These are phyloP conservation scores for Masticophis lateralis DNA, from an alignment of 2,797 vertebrate genomes.

Conservation along the genomic window DNA sequence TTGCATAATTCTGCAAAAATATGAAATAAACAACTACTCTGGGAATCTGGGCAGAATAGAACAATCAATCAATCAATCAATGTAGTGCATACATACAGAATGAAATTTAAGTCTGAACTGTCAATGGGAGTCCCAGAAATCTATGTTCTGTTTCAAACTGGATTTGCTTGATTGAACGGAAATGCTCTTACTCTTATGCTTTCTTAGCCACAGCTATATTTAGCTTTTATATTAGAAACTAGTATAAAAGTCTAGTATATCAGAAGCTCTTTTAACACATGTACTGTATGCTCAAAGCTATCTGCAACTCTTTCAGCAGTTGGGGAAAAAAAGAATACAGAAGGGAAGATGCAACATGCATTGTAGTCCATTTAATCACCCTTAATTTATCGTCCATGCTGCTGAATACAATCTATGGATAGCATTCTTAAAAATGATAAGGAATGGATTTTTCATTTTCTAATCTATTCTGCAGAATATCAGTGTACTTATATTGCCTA, in stretches of 20 bases:
- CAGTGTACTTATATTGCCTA: not conserved
- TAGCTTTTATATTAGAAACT: not conserved
- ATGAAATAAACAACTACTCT: constrained; percentile 5
- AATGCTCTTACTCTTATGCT: not conserved
- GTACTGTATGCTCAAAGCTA: not conserved
- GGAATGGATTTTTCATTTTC: not conserved
- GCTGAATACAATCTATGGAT: not conserved
- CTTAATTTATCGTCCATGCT: not conserved
- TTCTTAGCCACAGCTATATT: not conserved
- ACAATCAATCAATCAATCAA: not conserved
- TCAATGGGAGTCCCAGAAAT: not conserved
- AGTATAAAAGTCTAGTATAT: not conserved
- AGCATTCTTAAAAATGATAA: not conserved
- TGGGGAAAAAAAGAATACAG: not conserved
- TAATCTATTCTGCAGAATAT: not conserved
- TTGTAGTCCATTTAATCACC: not conserved
- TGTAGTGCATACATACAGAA: not conserved
- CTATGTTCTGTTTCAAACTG: not conserved
- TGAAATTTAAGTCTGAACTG: not conserved
- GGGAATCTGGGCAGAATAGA: not conserved
- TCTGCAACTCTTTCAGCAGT: not conserved
- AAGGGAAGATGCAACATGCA: not conserved
- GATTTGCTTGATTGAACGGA: not conserved
- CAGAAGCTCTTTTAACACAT: not conserved
- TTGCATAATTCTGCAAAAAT: constrained; percentile 84